Evolutionary conservation across 2,888 invertebrate species (phyloP), one percentile per base, ranked within the genome.

Genomic region (Ariolimax columbianus): DNA sequence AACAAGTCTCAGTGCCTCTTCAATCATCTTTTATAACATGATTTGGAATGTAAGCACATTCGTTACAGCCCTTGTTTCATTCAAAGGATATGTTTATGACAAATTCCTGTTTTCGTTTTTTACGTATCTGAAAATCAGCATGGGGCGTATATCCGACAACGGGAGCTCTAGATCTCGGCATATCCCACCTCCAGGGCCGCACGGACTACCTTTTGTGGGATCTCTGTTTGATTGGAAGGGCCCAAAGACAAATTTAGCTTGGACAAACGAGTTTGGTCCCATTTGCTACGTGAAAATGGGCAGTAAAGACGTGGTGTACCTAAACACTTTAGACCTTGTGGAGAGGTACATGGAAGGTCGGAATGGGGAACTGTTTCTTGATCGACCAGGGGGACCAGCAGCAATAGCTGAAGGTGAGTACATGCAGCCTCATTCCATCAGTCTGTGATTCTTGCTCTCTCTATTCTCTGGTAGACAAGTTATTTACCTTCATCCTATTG

Each of bases 341-440:
- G 84, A 87, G 82, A 59, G 85, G 55, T 86, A 86, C 72, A 33
- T 88, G 84, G 87, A 87, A 14, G 85, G 82, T 38, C 63, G 55
- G 6, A 68, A 85, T 6, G 87, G 87, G 19, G 85, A 85, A 40
- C 40, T n/a, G 17, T 86, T 85, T 75, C 82, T 86, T 23, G 87
- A 87, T n/a, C 36, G 88, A 43, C 88, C 88, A 1, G 55, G 55
- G 47, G 88, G 88, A 38, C 88, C 88, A 17, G 88, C 81, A 30
- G 86, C 87, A 36, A 86, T 87, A 63, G 87, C 70, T 26, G 75
- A 88, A 77, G 88, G 88, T 88, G 77, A 80, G 84, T 51, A 51
- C 7, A n/a, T n/a, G n/a, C n/a, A n/a, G n/a, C n/a, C n/a, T n/a
- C n/a, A n/a, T n/a, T n/a, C n/a, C n/a, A n/a, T n/a, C n/a, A n/a